Evolutionary conservation across 2,797 vertebrate species (phyloP), one percentile per base, ranked within the genome.

Genomic region (Dallia pectoralis): DNA sequence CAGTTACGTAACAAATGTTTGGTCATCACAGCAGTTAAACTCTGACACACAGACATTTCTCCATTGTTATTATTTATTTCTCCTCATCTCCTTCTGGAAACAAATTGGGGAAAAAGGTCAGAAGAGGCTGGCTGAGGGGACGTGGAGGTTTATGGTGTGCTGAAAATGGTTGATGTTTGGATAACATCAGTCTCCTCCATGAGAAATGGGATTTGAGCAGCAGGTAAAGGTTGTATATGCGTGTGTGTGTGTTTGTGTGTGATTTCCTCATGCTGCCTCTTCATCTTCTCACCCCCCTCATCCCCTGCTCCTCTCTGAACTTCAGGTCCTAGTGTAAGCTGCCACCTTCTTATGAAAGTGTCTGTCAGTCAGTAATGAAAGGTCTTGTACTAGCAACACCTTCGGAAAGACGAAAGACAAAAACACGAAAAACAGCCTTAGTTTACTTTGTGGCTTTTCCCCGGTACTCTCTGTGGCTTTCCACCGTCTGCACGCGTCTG

Each of bases 1-100:
- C 29, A 4, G 14, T 32, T 9, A 15, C 22, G 14, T 79, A 71
- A 70, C 32, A 44, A 56, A 78, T 73, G 56, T 79, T 44, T 49
- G 40, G n/a, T n/a, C n/a, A n/a, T n/a, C 12, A 62, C 25, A 29
- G 27, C 59, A 62, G 22, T 27, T 4, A 62, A 27, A 62, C 59
- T 27, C 0, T 11, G 27, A 63, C 12, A 62, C 15, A 62, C 8
- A 25, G 22, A 14, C 33, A 36, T 36, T 40, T 40, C 40, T 2
- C 40, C 6, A 40, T 40, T 40, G 40, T 9, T 40, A 7, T 36
- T 7, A 3, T 36, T 9, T 40, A 7, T 36, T 7, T 36, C 7
- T 36, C 33, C 33, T 36, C 33, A 36, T 36, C 7, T 36, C 33
- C 33, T 36, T 36, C 33, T 36, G 6, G 6, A 36, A 36, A 36